Evolutionary conservation across 2,888 invertebrate species (phyloP), one percentile per base, ranked within the genome.

Genomic region (Rhagophthalmus giganteus): DNA sequence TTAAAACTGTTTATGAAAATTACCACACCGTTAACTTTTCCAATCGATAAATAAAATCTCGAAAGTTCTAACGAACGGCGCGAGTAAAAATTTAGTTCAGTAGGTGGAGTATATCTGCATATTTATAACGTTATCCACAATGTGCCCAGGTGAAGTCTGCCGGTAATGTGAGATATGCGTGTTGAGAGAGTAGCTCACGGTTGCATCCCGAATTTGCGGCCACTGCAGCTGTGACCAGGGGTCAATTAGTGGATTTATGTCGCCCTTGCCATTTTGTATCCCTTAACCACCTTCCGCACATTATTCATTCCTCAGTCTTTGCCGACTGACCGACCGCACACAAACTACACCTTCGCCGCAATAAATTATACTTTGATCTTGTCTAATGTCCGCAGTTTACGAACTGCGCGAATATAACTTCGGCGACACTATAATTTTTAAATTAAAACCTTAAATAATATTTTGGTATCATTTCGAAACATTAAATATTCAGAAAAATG

Each of bases 191-290:
- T 47, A 47, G 24, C 53, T 53, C 48, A 48, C 44, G 42, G 53
- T 48, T 53, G 53, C 48, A 53, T 46, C 45, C 52, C 41, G 52
- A 52, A 41, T 37, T 57, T 62, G 65, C 55, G 64, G 65, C 56
- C 52, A 54, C 49, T 54, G 57, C 67, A 66, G 59, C 63, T 66
- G 67, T 57, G 65, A 60, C 64, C 65, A 61, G 61, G 51, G 67
- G 66, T 67, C 67, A 66, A 67, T 67, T 67, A 66, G 64, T 65
- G 65, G 64, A 67, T 67, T 67, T 67, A 65, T 66, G 63, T 62
- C 64, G 51, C 61, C 63, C 62, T 51, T 56, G 58, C 57, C 60
- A 59, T 55, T 57, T 57, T 48, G 61, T 56, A 60, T 59, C 62
- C 60, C 63, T 60, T 61, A 64, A 58, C 62, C 63, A 60, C 59